Conservation (phyloP, 2,797 vertebrate genomes). For the Arctocebus calabarensis region DNA sequence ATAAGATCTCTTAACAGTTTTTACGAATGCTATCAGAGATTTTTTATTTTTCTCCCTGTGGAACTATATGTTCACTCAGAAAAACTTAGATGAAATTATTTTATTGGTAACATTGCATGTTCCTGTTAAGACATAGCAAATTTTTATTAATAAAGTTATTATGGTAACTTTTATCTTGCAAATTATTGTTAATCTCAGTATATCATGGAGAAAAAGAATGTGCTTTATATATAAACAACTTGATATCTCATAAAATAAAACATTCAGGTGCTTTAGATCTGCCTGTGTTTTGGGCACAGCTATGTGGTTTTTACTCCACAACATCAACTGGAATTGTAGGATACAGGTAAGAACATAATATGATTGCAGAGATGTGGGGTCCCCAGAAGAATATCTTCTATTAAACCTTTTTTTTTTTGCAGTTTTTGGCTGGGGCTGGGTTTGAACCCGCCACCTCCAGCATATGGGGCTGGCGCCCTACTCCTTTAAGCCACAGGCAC, state of each 20-base stretch:
- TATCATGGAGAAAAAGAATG: constrained; percentile 2
- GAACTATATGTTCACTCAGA: constrained; percentile 10
- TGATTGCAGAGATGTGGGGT: neutral
- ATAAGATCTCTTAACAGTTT: constrained; percentile 3
- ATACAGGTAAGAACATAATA: neutral
- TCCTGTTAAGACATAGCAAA: neutral
- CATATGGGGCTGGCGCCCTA: no score
- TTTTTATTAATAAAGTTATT: neutral
- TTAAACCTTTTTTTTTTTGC: neutral
- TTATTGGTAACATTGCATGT: neutral
- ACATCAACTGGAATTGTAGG: neutral
- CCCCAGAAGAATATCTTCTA: neutral
- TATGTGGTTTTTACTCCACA: neutral
- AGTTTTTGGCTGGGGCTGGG: no score
- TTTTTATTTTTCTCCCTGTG: neutral
- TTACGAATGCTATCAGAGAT: neutral
- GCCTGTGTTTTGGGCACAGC: neutral
- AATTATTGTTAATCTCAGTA: constrained; percentile 29
- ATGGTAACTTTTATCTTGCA: constrained; percentile 21
- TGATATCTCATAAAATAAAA: constrained; percentile 1
- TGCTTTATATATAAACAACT: neutral
- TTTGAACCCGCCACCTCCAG: no score
- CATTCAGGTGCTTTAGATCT: neutral
- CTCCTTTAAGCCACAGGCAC: no score
- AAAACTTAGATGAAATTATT: constrained; percentile 8